Base-by-base conservation (phyloP, 2,888 invertebrate genomes). In the Mongoloraphidia duomilia region DNA sequence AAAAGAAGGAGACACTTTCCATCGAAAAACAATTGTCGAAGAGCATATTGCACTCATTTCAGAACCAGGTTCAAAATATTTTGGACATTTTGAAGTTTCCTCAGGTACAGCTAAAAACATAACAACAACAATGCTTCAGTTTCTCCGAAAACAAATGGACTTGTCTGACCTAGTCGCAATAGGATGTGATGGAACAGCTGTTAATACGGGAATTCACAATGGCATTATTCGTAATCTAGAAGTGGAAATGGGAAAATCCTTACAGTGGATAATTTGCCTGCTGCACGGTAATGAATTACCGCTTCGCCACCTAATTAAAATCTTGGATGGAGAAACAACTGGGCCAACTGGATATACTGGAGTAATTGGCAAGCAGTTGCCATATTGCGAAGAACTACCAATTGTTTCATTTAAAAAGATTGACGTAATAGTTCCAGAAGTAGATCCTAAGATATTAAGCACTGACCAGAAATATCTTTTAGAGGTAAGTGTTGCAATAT, bases 381-480 rank as follows among this genome's bases (percentile, higher is more conserved):
- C 9, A 9, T n/a, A n/a, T 40, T 40, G 40, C 12, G 10, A 40
- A 8, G 13, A n/a, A 12, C 8, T 9, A 12, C 8, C 40, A 9
- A 40, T n/a, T n/a, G n/a, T n/a, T n/a, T n/a, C n/a, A n/a, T n/a
- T n/a, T n/a, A n/a, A n/a, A n/a, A n/a, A n/a, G n/a, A n/a, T n/a
- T n/a, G n/a, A n/a, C n/a, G n/a, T n/a, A n/a, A n/a, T n/a, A n/a
- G n/a, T n/a, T n/a, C n/a, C 47, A 33, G 4, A 41, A 34, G 13
- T 42, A 5, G 48, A 37, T 11, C n/a, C 4, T 3, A 6, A 8
- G 42, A 39, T 47, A 44, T 50, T 56, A 14, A 55, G 56, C 38
- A 57, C 50, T 26, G 56, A 58, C 49, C 56, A 58, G 37, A 52
- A 50, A 41, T 56, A 48, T 49, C 36, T 50, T 8, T 37, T 40